Percentiles rank a stretch among this genome's conserved stretches.
Evolutionary conservation across 2,888 invertebrate species (phyloP).

Genomic region (Labia minor): DNA sequence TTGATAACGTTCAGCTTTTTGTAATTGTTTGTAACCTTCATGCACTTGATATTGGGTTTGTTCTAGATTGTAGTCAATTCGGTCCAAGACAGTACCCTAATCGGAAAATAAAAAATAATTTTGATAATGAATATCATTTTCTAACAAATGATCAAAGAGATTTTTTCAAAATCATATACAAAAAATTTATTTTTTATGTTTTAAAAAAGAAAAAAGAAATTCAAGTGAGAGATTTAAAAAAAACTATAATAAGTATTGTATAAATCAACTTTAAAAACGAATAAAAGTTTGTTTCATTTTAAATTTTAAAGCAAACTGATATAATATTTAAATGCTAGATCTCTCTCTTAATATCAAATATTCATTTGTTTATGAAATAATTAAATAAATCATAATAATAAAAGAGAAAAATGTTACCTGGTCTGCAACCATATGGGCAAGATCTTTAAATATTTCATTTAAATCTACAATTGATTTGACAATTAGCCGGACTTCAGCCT

Average conservation of each 20-base stretch:
- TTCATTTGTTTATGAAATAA: too few relatives aligned
- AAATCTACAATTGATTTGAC: conserved; percentile 87
- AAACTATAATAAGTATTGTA: too few relatives aligned
- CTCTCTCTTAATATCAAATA: too few relatives aligned
- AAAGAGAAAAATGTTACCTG: conserved; percentile 38
- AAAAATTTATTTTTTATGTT: too few relatives aligned
- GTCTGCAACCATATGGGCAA: conserved; percentile 48
- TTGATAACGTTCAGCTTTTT: conserved; percentile 88
- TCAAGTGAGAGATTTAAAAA: too few relatives aligned
- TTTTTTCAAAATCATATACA: too few relatives aligned
- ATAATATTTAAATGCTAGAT: too few relatives aligned
- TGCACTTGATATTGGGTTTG: conserved; percentile 81
- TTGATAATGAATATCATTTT: not conserved
- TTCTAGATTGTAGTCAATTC: conserved; percentile 97
- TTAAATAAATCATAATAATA: not conserved
- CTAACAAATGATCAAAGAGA: not conserved
- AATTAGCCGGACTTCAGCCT: conserved; percentile 82
- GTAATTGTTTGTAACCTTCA: conserved; percentile 80
- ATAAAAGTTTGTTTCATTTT: too few relatives aligned
- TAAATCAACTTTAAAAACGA: too few relatives aligned
- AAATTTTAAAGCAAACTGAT: too few relatives aligned
- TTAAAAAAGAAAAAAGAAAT: conserved; percentile 15
- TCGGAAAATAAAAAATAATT: conserved; percentile 33
- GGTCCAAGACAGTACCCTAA: conserved; percentile 84
- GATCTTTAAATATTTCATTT: conserved; percentile 82